These are phyloP conservation scores for Arothron firmamentum DNA, from an alignment of 2,113 vertebrate genomes.

Conservation along the genomic window DNA sequence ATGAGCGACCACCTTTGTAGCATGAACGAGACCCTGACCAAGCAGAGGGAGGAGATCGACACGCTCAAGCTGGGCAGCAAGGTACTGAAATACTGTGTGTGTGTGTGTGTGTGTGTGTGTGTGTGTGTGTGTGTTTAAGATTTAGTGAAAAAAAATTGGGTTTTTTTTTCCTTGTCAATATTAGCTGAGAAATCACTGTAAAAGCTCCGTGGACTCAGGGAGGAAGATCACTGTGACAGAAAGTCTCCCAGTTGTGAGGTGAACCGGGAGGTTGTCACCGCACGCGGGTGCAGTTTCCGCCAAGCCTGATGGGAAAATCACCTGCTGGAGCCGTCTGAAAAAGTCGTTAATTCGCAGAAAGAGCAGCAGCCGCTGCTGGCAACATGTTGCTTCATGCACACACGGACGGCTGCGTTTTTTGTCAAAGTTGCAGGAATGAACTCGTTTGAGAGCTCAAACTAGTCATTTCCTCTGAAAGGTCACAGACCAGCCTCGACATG, in stretches of 20 bases:
- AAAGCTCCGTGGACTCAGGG: conserved; percentile 3
- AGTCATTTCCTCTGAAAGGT: conserved; percentile 33
- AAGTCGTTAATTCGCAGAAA: conserved; percentile 46
- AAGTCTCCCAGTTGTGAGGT: conserved; percentile 36
- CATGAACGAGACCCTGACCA: conserved; percentile 96
- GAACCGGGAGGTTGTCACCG: conserved; percentile 13
- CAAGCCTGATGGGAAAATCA: conserved; percentile 58
- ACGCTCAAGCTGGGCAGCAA: conserved; percentile 88
- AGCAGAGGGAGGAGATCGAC: conserved; percentile 96
- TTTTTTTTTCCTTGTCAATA: neutral
- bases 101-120: too few species aligned
- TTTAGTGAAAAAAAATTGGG: neutral
- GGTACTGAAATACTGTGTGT: conserved; percentile 67
- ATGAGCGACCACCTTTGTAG: conserved; percentile 99
- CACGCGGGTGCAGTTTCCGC: conserved; percentile 9
- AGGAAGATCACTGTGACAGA: conserved; percentile 6
- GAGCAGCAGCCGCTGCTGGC: conserved; percentile 15
- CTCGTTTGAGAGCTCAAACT: conserved; percentile 36
- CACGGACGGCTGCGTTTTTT: conserved; percentile 10
- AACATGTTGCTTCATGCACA: conserved; percentile 40
- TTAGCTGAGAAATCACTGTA: conserved; percentile 1
- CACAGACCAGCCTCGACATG: conserved; percentile 39
- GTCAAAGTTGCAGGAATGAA: conserved; percentile 40
- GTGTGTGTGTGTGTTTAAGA: neutral
- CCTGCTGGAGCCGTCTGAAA: conserved; percentile 51